phyloP scores from a whole-genome alignment of 1,140 invertebrate species.

The Carposina sasakii region DNA sequence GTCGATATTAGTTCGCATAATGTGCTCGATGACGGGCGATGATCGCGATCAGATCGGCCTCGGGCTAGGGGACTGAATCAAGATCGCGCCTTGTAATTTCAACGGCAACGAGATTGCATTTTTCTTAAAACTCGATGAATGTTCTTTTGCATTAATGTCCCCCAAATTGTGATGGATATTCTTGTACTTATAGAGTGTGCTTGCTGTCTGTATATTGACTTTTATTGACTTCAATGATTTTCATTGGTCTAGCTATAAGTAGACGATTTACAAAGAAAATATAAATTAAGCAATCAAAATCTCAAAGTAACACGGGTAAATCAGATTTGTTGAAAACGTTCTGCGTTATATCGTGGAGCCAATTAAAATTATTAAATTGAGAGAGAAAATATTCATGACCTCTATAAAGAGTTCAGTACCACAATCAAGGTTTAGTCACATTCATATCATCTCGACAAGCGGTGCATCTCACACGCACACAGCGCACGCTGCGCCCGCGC shows the following conservation, averaged over 20 bases:
- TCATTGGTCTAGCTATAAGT: background rate
- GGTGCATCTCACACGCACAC: constrained; percentile 54
- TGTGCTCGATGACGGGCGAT: constrained; percentile 35
- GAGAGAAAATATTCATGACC: constrained; percentile 49
- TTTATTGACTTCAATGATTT: background rate
- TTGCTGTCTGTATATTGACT: background rate
- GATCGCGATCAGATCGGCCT: constrained; percentile 39
- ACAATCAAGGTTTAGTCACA: constrained; percentile 71
- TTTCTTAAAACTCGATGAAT: constrained; percentile 2
- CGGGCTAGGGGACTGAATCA: constrained; percentile 45
- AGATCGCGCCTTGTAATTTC: constrained; percentile 53
- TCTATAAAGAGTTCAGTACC: constrained; percentile 59
- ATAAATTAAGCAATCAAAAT: background rate
- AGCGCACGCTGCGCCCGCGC: constrained; percentile 32
- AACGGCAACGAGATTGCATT: constrained; percentile 26
- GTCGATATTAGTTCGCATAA: constrained; percentile 46
- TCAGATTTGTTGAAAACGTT: background rate
- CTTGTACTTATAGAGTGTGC: background rate
- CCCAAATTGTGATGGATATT: too few relatives aligned
- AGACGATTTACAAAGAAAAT: too few relatives aligned
- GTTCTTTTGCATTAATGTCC: too few relatives aligned
- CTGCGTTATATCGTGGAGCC: constrained; percentile 2
- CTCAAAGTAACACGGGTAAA: background rate
- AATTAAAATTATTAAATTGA: constrained; percentile 32
- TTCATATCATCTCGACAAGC: constrained; percentile 64